Percentiles rank a stretch among this genome's conserved stretches.
These are phyloP conservation scores for Albula glossodonta DNA, from an alignment of 2,113 vertebrate species.

Conservation along the genomic window DNA sequence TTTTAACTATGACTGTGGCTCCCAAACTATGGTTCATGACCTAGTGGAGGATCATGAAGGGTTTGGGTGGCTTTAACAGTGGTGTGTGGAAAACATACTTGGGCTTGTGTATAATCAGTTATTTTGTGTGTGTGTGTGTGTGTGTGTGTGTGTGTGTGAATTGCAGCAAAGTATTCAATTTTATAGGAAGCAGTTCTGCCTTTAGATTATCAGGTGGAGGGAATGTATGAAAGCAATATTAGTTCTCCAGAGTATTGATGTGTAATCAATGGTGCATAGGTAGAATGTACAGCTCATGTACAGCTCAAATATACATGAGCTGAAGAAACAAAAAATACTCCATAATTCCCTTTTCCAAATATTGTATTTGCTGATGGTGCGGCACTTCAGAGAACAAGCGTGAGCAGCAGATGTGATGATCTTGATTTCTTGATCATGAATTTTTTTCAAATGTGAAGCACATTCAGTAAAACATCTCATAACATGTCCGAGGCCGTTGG, in stretches of 20 bases:
- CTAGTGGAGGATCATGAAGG: neutral
- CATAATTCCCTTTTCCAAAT: no score
- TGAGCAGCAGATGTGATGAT: no score
- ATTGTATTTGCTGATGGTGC: no score
- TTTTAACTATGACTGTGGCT: neutral
- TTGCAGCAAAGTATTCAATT: neutral
- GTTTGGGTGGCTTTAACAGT: neutral
- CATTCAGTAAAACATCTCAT: neutral
- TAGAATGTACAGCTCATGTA: no score
- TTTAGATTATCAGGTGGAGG: neutral
- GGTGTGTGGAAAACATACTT: neutral
- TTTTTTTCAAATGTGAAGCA: no score
- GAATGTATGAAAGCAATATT: neutral
- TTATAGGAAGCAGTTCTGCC: neutral
- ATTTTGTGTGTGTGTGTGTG: no score
- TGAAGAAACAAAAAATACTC: no score
- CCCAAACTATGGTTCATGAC: neutral
- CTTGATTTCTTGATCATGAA: no score
- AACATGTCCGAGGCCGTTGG: neutral
- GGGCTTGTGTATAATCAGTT: no score
- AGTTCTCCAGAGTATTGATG: neutral
- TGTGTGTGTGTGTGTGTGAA: neutral
- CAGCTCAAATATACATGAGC: no score
- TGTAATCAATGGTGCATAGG: no score
- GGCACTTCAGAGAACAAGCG: no score